phyloP scores from a whole-genome alignment of 2,797 vertebrate species.

The Tauraco hartlaubi region DNA sequence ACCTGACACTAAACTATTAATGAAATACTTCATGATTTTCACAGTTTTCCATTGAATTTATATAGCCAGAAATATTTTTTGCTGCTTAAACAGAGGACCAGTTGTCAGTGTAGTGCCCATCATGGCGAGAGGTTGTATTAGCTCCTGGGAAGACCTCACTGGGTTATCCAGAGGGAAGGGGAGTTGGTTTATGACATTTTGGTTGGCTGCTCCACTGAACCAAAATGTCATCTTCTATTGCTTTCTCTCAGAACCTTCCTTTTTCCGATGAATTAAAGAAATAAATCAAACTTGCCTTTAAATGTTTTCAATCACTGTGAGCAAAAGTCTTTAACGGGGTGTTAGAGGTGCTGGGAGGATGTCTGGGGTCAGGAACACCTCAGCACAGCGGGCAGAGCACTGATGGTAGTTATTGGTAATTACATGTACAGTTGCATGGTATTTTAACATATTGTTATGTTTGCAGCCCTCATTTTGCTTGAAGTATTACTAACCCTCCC shows the following conservation, averaged over 20 bases:
- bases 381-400: fast-evolving
- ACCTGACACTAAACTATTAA: not conserved
- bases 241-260: not conserved
- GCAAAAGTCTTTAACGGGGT: not conserved
- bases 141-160: not conserved
- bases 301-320: fast-evolving
- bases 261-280: not conserved
- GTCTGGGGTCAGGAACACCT: not conserved
- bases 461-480: not conserved
- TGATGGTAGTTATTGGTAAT: not conserved
- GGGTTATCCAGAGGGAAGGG: not conserved
- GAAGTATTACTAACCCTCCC: not conserved
- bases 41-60: not conserved
- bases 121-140: not conserved
- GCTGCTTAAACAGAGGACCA: not conserved
- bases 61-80: not conserved
- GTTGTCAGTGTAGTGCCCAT: not conserved
- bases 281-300: not conserved
- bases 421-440: not conserved
- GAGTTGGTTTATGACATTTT: not conserved
- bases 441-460: not conserved
- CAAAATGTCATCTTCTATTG: not conserved
- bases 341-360: not conserved
- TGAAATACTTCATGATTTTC: not conserved
- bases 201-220: not conserved